Percentiles rank a stretch among this genome's conserved stretches.
phyloP scores from a whole-genome alignment of 2,888 invertebrate genomes.

The Tiphia femorata region DNA sequence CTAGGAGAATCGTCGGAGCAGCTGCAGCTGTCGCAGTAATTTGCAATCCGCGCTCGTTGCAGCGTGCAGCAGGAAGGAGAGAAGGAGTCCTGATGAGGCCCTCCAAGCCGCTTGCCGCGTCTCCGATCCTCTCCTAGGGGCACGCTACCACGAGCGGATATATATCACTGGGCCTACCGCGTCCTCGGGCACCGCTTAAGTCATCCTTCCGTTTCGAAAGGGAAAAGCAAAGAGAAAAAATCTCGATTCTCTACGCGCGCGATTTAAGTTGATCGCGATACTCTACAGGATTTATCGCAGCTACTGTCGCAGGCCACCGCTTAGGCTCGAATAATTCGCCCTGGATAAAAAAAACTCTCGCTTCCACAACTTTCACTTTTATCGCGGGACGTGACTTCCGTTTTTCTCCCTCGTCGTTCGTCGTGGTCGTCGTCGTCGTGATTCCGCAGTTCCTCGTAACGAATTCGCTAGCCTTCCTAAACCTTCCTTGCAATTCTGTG shows the following conservation, averaged over 20 bases:
- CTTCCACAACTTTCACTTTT: no score
- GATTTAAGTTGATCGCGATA: slow-evolving; percentile 16
- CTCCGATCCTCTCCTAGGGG: slow-evolving; percentile 4
- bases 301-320: no score
- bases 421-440: no score
- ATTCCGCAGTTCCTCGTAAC: no score
- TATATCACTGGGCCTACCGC: slow-evolving; percentile 11
- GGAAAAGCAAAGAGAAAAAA: slow-evolving; percentile 18
- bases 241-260: slow-evolving; percentile 15
- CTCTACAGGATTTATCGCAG: no score
- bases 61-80: slow-evolving; percentile 17
- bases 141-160: not conserved
- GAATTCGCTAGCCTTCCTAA: no score
- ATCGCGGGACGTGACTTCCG: no score
- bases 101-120: slow-evolving; percentile 2
- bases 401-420: no score
- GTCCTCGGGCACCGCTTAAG: slow-evolving; percentile 22
- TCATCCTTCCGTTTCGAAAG: no score
- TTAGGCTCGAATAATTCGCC: no score
- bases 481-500: no score
- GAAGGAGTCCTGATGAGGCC: slow-evolving; percentile 17
- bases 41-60: slow-evolving; percentile 28
- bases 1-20: slow-evolving; percentile 30
- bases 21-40: slow-evolving; percentile 32
- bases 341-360: no score